Percentiles rank a stretch among this genome's conserved stretches.
These are phyloP conservation scores for Anas bernieri DNA, from an alignment of 2,797 vertebrate species.

Conservation along the genomic window DNA sequence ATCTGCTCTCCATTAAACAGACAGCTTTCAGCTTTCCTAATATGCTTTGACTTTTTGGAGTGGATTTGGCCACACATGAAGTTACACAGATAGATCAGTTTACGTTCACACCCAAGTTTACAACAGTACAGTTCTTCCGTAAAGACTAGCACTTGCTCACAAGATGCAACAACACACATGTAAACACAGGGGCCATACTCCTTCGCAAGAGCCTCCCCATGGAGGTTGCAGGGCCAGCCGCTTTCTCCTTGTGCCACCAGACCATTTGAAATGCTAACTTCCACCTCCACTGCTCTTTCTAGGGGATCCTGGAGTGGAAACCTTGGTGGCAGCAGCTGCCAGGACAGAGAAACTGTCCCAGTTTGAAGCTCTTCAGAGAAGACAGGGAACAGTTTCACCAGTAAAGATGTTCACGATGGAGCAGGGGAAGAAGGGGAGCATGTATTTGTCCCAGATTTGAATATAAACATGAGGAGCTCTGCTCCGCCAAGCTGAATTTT, in stretches of 20 bases:
- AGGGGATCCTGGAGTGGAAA: background rate
- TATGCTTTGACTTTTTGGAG: background rate
- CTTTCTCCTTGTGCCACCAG: background rate
- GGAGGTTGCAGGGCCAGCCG: fast-evolving
- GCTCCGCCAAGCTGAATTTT: background rate
- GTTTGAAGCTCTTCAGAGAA: background rate
- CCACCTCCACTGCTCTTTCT: fast-evolving
- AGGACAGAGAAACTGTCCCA: background rate
- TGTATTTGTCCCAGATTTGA: constrained; percentile 7
- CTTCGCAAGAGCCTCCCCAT: background rate
- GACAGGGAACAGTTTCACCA: background rate
- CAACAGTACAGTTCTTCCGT: background rate
- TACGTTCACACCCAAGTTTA: background rate
- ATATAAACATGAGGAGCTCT: background rate
- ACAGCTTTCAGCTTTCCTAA: background rate
- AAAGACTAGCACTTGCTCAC: fast-evolving
- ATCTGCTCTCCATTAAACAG: background rate
- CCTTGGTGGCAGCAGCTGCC: fast-evolving
- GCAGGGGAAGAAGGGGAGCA: background rate
- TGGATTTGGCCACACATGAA: constrained; percentile 35
- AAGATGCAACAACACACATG: background rate
- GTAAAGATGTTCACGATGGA: constrained; percentile 13
- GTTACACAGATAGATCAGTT: background rate
- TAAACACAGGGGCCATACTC: background rate
- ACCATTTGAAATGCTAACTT: fast-evolving